These are phyloP conservation scores for Meghimatium bilineatum DNA, from an alignment of 2,888 invertebrate species.

Conservation along the genomic window DNA sequence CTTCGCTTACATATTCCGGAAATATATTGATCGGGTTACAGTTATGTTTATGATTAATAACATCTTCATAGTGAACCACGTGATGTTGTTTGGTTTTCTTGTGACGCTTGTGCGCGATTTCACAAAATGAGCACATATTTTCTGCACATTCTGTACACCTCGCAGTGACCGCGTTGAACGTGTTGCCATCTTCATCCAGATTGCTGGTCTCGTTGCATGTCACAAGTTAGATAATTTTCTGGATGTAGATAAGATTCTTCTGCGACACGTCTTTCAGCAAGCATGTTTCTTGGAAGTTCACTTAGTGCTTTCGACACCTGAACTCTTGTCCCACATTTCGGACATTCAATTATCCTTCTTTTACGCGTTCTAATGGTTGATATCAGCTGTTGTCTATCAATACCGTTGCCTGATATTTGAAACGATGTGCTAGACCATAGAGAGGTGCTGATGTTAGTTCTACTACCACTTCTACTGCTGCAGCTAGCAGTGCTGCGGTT, in stretches of 20 bases:
- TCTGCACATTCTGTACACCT: constrained; percentile 47
- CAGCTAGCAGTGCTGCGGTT: background rate
- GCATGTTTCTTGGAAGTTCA: constrained; percentile 49
- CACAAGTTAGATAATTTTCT: constrained; percentile 32
- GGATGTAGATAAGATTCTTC: background rate
- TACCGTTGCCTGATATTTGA: background rate
- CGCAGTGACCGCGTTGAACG: constrained; percentile 13
- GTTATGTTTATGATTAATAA: background rate
- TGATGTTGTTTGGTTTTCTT: constrained; percentile 45
- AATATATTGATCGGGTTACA: background rate
- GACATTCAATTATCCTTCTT: constrained; percentile 49
- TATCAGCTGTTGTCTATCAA: too few relatives aligned
- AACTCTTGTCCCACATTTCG: constrained; percentile 48
- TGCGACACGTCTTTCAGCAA: constrained; percentile 36
- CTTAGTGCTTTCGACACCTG: constrained; percentile 42
- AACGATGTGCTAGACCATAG: background rate
- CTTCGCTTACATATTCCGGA: background rate
- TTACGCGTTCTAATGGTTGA: too few relatives aligned
- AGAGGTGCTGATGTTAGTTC: background rate
- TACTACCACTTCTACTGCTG: background rate
- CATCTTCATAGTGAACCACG: constrained; percentile 3
- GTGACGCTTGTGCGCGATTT: constrained; percentile 48
- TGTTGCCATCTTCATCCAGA: background rate
- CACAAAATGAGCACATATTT: constrained; percentile 49
- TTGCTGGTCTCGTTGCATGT: constrained; percentile 29